phyloP scores from a whole-genome alignment of 2,888 invertebrate genomes.

The Phyllotreta cruciferae region DNA sequence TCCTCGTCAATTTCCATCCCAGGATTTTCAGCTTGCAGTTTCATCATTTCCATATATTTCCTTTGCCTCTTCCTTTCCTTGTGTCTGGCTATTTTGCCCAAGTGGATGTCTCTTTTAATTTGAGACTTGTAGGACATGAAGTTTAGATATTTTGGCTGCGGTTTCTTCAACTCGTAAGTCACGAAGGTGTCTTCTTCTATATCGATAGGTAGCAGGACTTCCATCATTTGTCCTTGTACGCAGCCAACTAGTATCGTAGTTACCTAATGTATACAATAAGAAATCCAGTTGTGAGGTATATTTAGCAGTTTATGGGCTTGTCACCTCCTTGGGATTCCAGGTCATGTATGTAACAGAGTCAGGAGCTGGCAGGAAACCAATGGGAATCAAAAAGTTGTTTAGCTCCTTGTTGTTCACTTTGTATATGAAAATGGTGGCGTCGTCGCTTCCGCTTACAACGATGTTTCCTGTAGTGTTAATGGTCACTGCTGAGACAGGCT shows the following conservation, averaged over 20 bases:
- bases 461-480: conserved; percentile 66
- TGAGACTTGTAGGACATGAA: conserved; percentile 69
- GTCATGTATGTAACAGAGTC: conserved; percentile 70
- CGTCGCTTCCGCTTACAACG: conserved; percentile 72
- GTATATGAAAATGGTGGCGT: conserved; percentile 75
- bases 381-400: conserved; percentile 64
- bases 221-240: conserved; percentile 63
- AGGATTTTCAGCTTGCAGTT: conserved; percentile 65
- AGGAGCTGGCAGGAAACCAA: conserved; percentile 73
- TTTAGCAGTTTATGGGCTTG: background rate
- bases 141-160: conserved; percentile 56
- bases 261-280: conserved; percentile 47
- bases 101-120: conserved; percentile 67
- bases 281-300: conserved; percentile 24
- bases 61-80: conserved; percentile 63
- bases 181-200: conserved; percentile 60
- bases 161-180: conserved; percentile 58
- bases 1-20: conserved; percentile 69
- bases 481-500: conserved; percentile 67
- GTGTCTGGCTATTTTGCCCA: conserved; percentile 63
- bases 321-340: conserved; percentile 62
- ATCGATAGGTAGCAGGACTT: conserved; percentile 61
- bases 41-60: conserved; percentile 67
- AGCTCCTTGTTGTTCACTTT: conserved; percentile 56
- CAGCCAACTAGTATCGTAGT: conserved; percentile 65